Evolutionary conservation across 2,888 invertebrate genomes (phyloP), one percentile per base, ranked within the genome.

Genomic region (Lycophotia porphyrea): DNA sequence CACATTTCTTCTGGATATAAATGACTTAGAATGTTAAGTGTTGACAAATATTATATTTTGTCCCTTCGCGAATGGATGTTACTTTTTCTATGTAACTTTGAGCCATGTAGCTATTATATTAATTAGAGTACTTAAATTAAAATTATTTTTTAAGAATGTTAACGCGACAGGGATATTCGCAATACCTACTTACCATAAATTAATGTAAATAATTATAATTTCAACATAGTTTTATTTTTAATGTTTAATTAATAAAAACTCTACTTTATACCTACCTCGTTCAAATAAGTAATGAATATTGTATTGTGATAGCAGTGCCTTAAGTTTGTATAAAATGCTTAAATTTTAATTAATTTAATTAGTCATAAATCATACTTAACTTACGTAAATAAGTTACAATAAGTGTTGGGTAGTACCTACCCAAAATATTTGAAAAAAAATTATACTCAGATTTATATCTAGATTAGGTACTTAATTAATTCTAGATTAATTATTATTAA

Each of bases 231-330:
- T 68, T 60, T 65, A 71, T 81, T 68, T 55, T 76, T 36, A 63
- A 71, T 55, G 61, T 73, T 76, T 65, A 65, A 60, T 69, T 70
- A 65, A 60, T 49, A 42, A 34, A 61, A 70, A 60, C 55, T 68
- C 73, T 76, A 76, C 67, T 82, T 47, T 76, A 75, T 81, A 76
- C 70, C 89, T 89, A 89, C 89, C 89, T 89, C 89, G 87, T 82
- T 88, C 79, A 80, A 69, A 55, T 81, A 86, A 82, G 75, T 49
- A 80, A 76, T 61, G 21, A 83, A 80, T 85, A 88, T 85, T 88
- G 72, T 91, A 90, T 90, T 94, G 94, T 94, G 94, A 95, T 94
- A 94, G 90, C 90, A 88, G 94, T 94, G 94, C 93, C 94, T 94
- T 93, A 90, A 81, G 79, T 71, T 76, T 84, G 82, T 88, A 74